Conservation (phyloP, 2,797 vertebrate genomes). For the Tokudaia muenninki region DNA sequence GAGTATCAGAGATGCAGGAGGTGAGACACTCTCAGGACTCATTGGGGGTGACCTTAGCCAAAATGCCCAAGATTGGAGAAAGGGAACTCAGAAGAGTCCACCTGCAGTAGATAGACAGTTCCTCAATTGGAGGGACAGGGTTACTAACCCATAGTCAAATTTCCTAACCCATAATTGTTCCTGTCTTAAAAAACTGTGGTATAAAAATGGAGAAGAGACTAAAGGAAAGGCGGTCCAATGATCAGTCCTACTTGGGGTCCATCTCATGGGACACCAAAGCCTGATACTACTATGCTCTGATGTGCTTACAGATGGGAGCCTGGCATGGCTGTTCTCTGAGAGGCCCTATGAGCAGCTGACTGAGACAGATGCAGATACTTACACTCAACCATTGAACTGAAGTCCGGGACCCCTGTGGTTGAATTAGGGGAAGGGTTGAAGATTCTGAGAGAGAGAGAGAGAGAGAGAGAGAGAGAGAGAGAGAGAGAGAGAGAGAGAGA, state of each 20-base stretch:
- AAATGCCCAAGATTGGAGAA: not conserved
- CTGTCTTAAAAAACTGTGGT: not conserved
- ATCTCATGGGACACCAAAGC: not conserved
- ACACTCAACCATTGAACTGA: not conserved
- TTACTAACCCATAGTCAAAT: not conserved
- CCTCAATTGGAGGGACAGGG: not conserved
- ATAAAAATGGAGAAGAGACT: not conserved
- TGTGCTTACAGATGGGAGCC: not conserved
- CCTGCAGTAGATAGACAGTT: not conserved
- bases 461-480: no score
- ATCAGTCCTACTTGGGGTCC: not conserved
- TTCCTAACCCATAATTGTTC: not conserved
- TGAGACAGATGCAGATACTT: not conserved
- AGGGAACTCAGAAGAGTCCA: not conserved
- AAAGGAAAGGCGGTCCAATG: not conserved
- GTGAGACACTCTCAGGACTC: not conserved
- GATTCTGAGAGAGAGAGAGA: no score
- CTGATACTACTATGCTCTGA: not conserved
- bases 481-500: no score
- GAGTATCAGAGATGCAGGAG: not conserved
- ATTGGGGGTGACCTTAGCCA: not conserved
- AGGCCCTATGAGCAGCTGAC: not conserved
- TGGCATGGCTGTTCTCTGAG: not conserved
- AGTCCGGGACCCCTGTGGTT: not conserved
- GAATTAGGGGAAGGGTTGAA: no score